Percentiles rank a stretch among this genome's conserved stretches.
Evolutionary conservation across 2,113 vertebrate species (phyloP).

Genomic region (Arothron firmamentum): DNA sequence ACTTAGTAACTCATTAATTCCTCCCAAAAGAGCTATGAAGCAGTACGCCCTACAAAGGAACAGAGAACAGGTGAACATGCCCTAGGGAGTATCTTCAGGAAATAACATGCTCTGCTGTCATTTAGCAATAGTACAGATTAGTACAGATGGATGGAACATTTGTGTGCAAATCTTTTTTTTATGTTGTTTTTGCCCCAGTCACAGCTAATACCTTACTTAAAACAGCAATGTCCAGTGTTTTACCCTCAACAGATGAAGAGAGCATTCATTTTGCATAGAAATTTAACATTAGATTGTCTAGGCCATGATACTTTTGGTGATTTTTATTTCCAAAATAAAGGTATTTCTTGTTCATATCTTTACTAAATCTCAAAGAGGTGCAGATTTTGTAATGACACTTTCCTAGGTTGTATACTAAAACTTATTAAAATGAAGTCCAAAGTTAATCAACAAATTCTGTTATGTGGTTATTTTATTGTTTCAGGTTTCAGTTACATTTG

Average conservation of each 20-base stretch:
- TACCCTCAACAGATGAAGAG: neutral
- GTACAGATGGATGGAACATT: neutral
- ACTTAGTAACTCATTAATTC: slow-evolving; percentile 74
- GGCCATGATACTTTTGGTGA: slow-evolving; percentile 23
- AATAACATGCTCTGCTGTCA: neutral
- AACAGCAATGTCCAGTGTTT: neutral
- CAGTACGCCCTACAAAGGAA: slow-evolving; percentile 62
- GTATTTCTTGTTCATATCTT: slow-evolving; percentile 32
- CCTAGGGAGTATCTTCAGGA: slow-evolving; percentile 15
- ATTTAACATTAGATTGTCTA: neutral
- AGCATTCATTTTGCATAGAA: neutral
- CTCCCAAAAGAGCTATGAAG: slow-evolving; percentile 77
- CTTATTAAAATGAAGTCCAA: slow-evolving; percentile 9
- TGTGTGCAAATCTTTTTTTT: neutral
- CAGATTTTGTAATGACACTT: slow-evolving; percentile 12
- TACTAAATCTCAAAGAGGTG: slow-evolving; percentile 34
- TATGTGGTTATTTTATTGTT: slow-evolving; percentile 11
- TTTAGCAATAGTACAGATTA: slow-evolving; percentile 6
- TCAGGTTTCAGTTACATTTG: neutral
- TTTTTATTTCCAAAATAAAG: slow-evolving; percentile 67
- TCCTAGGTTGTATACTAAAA: slow-evolving; percentile 21
- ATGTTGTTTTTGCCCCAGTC: neutral
- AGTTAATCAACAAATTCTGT: slow-evolving; percentile 18
- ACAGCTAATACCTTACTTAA: neutral
- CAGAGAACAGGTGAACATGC: slow-evolving; percentile 50